Base-by-base conservation (phyloP, 2,888 invertebrate species). In the Coenonympha arcania region DNA sequence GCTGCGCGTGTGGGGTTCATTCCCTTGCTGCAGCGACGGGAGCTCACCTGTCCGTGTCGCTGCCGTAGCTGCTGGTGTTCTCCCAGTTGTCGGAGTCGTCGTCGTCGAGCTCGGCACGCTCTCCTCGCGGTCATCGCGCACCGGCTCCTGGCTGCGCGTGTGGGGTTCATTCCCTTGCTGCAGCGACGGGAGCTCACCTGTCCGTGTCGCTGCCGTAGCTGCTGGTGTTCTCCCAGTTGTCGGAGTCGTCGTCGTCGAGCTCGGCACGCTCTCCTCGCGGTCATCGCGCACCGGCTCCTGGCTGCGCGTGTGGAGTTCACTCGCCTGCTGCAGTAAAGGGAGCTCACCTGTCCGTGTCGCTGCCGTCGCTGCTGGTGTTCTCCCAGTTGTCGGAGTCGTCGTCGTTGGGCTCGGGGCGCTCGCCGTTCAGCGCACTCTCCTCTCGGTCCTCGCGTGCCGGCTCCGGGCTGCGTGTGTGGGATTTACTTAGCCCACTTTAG, bases 351-450 rank as follows among this genome's bases (percentile, higher is more conserved):
- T 87, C 87, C 16, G 87, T 86, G 54, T 87, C 87, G 44, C 86
- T 86, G 62, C 79, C 87, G 36, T 86, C 87, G 61, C 85, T 86
- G 71, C 86, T 86, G 2, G 86, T 87, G 58, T 86, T 85, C 73
- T 86, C 87, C 87, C 87, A 87, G 71, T 86, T 85, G 59, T 87
- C 87, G 0, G 83, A 83, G 61, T 87, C 87, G 40, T 87, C 86
- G 45, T 84, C 80, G 52, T 66, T 64, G 60, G 68, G 60, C 11
- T 63, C 69, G 1, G 58, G 67, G 62, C 70, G 71, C 63, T 84
- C 84, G 9, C 87, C 87, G 60, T 86, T 87, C 26, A 82, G 63
- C 0, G 71, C 70, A 11, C 58, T 68, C 48, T 78, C 77, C 47
- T 81, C 84, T 11, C 79, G 78, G n/a, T 63, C 77, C 48, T 82